Conservation (phyloP, 1,140 invertebrate species). For the Scylla paramamosain region DNA sequence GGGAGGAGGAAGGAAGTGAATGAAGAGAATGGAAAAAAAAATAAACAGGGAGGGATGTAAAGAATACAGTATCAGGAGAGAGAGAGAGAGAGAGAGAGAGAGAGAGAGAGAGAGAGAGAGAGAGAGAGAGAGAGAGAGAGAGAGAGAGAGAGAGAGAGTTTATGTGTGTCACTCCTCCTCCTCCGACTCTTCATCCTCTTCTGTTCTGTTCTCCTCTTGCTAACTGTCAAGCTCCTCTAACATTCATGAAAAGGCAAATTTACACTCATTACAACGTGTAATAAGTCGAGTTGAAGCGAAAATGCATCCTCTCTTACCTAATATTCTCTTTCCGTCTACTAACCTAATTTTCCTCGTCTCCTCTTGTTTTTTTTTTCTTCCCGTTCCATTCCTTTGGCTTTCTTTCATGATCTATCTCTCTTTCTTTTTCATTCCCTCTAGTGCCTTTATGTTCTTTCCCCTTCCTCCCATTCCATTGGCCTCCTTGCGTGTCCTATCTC, state of each 20-base stretch:
- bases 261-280: too few relatives aligned
- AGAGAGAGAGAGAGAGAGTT: slow-evolving; percentile 9
- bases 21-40: neutral
- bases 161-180: too few relatives aligned
- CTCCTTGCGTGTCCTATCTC: too few relatives aligned
- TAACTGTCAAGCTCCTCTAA: too few relatives aligned
- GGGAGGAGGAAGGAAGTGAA: slow-evolving; percentile 24
- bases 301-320: too few relatives aligned
- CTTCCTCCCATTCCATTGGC: neutral
- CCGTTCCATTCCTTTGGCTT: neutral
- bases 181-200: too few relatives aligned
- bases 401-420: neutral
- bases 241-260: too few relatives aligned
- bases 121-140: slow-evolving; percentile 34
- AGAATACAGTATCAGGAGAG: neutral
- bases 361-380: neutral
- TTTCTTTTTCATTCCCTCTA: neutral
- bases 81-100: slow-evolving; percentile 32
- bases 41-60: too few relatives aligned
- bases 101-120: slow-evolving; percentile 49
- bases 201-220: too few relatives aligned
- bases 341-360: neutral
- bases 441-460: neutral
- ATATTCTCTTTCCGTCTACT: too few relatives aligned
- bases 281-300: too few relatives aligned